Percentiles rank a stretch among this genome's conserved stretches.
phyloP scores from a whole-genome alignment of 2,888 invertebrate genomes.

The Zootermopsis nevadensis region DNA sequence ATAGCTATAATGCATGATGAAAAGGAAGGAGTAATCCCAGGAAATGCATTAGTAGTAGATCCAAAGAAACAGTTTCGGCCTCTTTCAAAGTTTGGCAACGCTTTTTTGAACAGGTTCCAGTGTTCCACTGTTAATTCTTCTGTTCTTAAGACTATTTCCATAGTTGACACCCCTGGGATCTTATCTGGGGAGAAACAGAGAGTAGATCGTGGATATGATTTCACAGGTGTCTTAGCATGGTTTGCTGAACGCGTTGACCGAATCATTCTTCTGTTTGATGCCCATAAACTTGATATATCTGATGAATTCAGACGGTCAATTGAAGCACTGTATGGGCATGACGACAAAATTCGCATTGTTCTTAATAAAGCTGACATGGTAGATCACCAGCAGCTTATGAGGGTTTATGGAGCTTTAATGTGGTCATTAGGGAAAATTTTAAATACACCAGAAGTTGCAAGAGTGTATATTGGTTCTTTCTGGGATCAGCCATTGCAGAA shows the following conservation, averaged over 20 bases:
- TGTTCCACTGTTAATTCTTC: slow-evolving; percentile 70
- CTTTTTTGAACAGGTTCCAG: slow-evolving; percentile 73
- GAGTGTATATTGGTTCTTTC: slow-evolving; percentile 77
- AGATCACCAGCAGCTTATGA: slow-evolving; percentile 75
- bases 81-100: slow-evolving; percentile 71
- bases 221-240: slow-evolving; percentile 75
- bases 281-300: slow-evolving; percentile 76
- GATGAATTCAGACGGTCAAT: slow-evolving; percentile 75
- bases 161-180: slow-evolving; percentile 73
- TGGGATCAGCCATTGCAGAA: slow-evolving; percentile 74
- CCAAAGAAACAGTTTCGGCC: slow-evolving; percentile 71
- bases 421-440: slow-evolving; percentile 77
- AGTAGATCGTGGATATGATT: slow-evolving; percentile 74
- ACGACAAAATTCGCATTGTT: slow-evolving; percentile 73
- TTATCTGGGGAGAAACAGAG: slow-evolving; percentile 72
- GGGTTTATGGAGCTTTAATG: slow-evolving; percentile 76
- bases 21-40: slow-evolving; percentile 64
- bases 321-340: slow-evolving; percentile 70
- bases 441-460: slow-evolving; percentile 74
- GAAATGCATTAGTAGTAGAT: slow-evolving; percentile 73
- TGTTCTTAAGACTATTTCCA: slow-evolving; percentile 71
- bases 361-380: slow-evolving; percentile 76
- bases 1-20: slow-evolving; percentile 90
- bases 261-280: slow-evolving; percentile 74
- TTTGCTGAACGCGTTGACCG: slow-evolving; percentile 75